Base-by-base conservation (phyloP, 1,140 invertebrate species). In the Sitodiplosis mosellana region DNA sequence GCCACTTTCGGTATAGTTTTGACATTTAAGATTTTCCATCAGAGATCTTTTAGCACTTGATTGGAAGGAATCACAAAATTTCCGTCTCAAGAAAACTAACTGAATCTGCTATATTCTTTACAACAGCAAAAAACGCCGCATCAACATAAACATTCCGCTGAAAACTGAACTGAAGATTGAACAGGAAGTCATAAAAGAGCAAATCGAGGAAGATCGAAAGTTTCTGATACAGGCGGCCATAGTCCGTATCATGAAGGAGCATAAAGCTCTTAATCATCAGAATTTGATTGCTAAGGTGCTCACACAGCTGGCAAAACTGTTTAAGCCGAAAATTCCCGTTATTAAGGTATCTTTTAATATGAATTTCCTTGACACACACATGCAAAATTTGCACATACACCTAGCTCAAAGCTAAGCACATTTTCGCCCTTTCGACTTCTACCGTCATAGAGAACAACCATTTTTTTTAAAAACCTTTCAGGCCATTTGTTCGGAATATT, bases 171-270 rank as follows among this genome's bases (percentile, higher is more conserved):
- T 89, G 57, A 94, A 93, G 67, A 76, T 92, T 52, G 95, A 99
- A 69, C 90, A 94, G 65, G 93, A 98, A 66, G 81, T 86, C 43
- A 96, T 94, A 33, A 91, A 97, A 65, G 95, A 96, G 66, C 87
- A 96, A 69, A 95, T 99, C 59, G 95, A 99, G 67, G 94, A 99
- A 68, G 94, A 99, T 69, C 73, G 95, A 46, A 97, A 97, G 67
- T 75, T 96, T 55, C 73, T 98, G 43, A 98, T 79, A 53, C 92
- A 98, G 74, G 95, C 95, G 22, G 91, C 93, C 34, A 98, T 99
- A 65, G 93, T 98, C 14, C 78, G 95, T 56, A 98, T 99, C 55
- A 99, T 99, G 95, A 99, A 99, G 73, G 98, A 94, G 77, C 73
- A 95, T 18, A 98, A 98, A 68, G 77, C 81, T 11, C 69, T 94